Evolutionary conservation across 2,888 invertebrate genomes (phyloP).

Genomic region (Cheilosia grossa): DNA sequence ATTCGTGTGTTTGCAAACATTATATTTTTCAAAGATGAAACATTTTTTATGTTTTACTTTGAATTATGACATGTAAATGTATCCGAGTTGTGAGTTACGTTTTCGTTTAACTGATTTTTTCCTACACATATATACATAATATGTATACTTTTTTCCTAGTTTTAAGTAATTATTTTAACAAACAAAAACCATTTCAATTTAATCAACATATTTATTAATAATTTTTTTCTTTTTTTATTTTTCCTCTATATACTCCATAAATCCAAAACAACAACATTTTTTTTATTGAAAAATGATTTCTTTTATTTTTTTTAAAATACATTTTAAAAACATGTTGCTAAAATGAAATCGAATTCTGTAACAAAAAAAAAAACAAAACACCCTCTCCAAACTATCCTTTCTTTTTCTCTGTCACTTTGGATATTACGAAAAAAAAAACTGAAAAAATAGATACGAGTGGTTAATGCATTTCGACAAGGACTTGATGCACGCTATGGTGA

Average conservation of each 20-base stretch:
- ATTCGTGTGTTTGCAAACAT: constrained; percentile 30
- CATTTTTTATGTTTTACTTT: constrained; percentile 45
- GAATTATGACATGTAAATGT: constrained; percentile 62
- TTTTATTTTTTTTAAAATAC: constrained; percentile 7
- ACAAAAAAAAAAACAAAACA: constrained; percentile 14
- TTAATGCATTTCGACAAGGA: constrained; percentile 99
- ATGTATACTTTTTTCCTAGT: constrained; percentile 49
- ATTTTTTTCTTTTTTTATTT: constrained; percentile 51
- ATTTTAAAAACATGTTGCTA: constrained; percentile 9
- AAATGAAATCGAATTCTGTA: constrained; percentile 34
- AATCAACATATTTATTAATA: constrained; percentile 61
- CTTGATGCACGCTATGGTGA: constrained; percentile 97
- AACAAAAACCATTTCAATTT: constrained; percentile 29
- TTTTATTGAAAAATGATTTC: constrained; percentile 15
- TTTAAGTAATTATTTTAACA: constrained; percentile 54
- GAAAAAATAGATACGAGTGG: constrained; percentile 96
- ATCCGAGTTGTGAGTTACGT: constrained; percentile 47
- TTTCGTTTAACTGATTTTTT: constrained; percentile 46
- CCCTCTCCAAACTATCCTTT: constrained; percentile 44
- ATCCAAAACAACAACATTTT: constrained; percentile 41
- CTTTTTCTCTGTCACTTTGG: constrained; percentile 66
- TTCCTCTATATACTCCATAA: constrained; percentile 56
- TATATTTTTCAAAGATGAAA: constrained; percentile 9
- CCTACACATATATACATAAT: constrained; percentile 19
- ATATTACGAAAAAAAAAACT: constrained; percentile 43